Conservation (phyloP, 2,113 vertebrate genomes). For the Strigops habroptila region DNA sequence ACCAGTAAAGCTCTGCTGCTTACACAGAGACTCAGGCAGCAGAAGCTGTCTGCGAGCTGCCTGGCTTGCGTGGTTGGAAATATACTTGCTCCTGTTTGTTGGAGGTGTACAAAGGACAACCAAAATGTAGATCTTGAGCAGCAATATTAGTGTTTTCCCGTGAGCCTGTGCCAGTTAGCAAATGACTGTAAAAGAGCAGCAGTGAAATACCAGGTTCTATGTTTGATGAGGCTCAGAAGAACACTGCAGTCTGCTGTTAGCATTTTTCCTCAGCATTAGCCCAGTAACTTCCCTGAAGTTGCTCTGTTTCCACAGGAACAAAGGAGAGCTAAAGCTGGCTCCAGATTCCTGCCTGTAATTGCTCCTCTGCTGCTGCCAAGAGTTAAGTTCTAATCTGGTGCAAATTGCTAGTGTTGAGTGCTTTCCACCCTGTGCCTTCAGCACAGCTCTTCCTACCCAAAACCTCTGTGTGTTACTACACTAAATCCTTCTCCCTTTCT, state of each 20-base stretch:
- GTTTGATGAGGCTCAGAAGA: neutral
- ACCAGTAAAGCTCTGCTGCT: neutral
- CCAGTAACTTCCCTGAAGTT: neutral
- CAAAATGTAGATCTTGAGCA: neutral
- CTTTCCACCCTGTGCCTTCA: neutral
- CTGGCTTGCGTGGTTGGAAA: neutral
- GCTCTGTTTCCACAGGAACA: neutral
- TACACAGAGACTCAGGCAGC: no score
- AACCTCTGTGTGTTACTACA: rapidly evolving
- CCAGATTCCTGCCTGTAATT: neutral
- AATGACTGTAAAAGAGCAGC: neutral
- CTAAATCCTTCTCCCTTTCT: neutral
- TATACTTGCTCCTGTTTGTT: rapidly evolving
- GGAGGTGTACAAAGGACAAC: rapidly evolving
- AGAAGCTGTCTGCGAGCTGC: neutral
- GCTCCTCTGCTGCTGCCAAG: neutral
- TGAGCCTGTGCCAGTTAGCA: neutral
- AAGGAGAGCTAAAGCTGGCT: neutral
- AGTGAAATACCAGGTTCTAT: neutral
- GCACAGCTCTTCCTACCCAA: neutral
- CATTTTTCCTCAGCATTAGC: neutral
- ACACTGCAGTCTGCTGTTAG: neutral
- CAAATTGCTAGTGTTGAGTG: neutral
- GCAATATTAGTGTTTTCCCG: neutral
- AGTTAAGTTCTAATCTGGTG: neutral